Conservation (phyloP, 92 coral and sea anemone genomes). For the Isaurus tuberculatus region DNA sequence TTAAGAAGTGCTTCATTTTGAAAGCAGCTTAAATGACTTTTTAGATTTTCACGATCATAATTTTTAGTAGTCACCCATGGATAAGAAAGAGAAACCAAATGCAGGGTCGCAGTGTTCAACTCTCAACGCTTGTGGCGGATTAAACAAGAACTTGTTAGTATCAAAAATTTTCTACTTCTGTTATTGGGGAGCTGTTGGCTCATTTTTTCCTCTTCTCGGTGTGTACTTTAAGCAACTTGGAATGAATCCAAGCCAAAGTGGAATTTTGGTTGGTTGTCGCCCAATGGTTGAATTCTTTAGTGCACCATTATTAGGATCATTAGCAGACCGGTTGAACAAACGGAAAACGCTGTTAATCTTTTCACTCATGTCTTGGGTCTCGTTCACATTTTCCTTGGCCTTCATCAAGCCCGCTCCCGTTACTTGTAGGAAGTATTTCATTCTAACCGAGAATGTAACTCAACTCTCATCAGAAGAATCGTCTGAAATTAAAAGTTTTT, state of each 20-base stretch:
- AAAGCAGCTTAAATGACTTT: slow-evolving; percentile 35
- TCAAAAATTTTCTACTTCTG: slow-evolving; percentile 97
- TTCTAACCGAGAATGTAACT: slow-evolving; percentile 95
- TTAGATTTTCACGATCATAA: neutral
- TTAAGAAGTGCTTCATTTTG: slow-evolving; percentile 38
- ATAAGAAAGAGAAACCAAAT: neutral
- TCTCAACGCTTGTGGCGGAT: slow-evolving; percentile 40
- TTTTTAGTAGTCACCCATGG: slow-evolving; percentile 9
- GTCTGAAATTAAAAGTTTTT: slow-evolving; percentile 82
- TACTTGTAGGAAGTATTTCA: slow-evolving; percentile 93
- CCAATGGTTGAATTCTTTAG: slow-evolving; percentile 99
- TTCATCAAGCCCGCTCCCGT: slow-evolving; percentile 99
- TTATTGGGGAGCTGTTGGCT: slow-evolving; percentile 99
- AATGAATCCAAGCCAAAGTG: slow-evolving; percentile 96
- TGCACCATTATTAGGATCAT: slow-evolving; percentile 92
- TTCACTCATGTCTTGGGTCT: slow-evolving; percentile 92
- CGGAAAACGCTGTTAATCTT: slow-evolving; percentile 84
- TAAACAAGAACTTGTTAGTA: slow-evolving; percentile 85
- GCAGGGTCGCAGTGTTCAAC: slow-evolving; percentile 2
- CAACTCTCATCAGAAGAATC: slow-evolving; percentile 91
- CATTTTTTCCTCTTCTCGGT: slow-evolving; percentile 97
- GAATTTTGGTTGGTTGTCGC: slow-evolving; percentile 94
- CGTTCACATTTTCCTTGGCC: slow-evolving; percentile 95
- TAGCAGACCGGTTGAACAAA: slow-evolving; percentile 93
- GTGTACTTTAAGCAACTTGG: slow-evolving; percentile 99